Base-by-base conservation (phyloP, 2,113 vertebrate genomes). In the Podilymbus podiceps region DNA sequence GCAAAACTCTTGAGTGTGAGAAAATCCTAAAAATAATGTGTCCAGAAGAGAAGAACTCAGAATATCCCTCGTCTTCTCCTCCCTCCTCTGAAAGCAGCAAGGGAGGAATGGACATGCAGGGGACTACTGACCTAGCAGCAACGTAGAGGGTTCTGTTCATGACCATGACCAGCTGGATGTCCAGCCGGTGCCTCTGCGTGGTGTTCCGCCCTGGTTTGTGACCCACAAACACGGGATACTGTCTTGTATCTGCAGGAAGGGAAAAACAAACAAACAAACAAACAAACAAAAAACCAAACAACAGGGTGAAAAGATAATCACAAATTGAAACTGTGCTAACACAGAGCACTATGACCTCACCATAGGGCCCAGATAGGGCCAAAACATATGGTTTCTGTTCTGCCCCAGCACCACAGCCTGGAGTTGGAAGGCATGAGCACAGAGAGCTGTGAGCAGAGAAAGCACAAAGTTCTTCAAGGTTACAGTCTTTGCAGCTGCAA, bases 191-290 rank as follows among this genome's bases (percentile, higher is more conserved):
- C 95, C 99, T 98, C 97, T 99, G 99, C 4, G 99, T 99, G 98
- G 97, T 98, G 98, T 99, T 99, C 95, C 99, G 98, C 97, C 99
- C 99, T 91, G 99, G 99, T 97, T 99, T 99, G 98, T 99, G 99
- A 97, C 99, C 99, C 97, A 99, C 99, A 96, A 99, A 99, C 72
- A 99, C 99, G 40, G 99, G 99, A 98, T 99, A 99, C 97, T 99
- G 99, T 98, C 99, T 99, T 94, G 99, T 99, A 98, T 99, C 99
- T 99, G 98, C 24, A 42, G 91, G 94, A 97, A 97, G 72, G 38
- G 76, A 67, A 95, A 78, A 19, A 35, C n/a, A n/a, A n/a, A n/a
- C n/a, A n/a, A 12, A 38, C 18, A 35, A 8, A n/a, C n/a, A n/a
- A 55, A 55, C 15, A 11, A 25, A 52, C 27, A 30, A 55, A 5